Base-by-base conservation (phyloP, 2,113 vertebrate genomes). In the Pollachius pollachius region DNA sequence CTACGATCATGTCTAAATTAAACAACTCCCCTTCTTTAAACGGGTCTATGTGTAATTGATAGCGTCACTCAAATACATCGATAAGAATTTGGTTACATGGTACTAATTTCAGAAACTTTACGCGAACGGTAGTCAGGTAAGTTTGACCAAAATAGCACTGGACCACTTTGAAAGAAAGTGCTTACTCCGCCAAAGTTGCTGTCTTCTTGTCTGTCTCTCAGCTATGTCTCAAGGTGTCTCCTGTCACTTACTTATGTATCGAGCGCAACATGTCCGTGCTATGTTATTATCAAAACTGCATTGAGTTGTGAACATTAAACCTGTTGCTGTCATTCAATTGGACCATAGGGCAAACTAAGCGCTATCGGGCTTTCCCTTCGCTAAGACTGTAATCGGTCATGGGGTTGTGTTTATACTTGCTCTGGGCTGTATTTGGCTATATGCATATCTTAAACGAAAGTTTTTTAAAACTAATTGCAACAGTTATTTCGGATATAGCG, bases 31-130 rank as follows among this genome's bases (percentile, higher is more conserved):
- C 80, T 83, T 52, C 77, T 85, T 76, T 62, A 79, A 87, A 88
- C 70, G 87, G 56, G 79, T 70, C 76, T 76, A 52, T 66, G 77
- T 73, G 84, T 85, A 87, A 87, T 87, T 88, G 83, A 90, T 85
- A 81, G 68, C 67, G 61, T 56, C 34, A 8, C 41, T 30, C 64
- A 65, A 79, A 76, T 65, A 52, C 30, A 62, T 59, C 62, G 30
- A 3, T 54, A 21, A 52, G 19, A 77, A 56, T 68, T 63, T 65
- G 8, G 59, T 17, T 54, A 5, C 62, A 62, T 75, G 66, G 16
- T 3, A 15, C 12, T 23, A 15, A 41, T 30, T 6, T 67, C 30
- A 69, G 16, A 70, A 66, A 60, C 12, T 12, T 13, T 60, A 13
- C 15, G 16, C 17, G 18, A 18, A 4, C 52, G 48, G 15, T 11